Base-by-base conservation (phyloP, 1,140 invertebrate genomes). In the Tyrophagus putrescentiae region DNA sequence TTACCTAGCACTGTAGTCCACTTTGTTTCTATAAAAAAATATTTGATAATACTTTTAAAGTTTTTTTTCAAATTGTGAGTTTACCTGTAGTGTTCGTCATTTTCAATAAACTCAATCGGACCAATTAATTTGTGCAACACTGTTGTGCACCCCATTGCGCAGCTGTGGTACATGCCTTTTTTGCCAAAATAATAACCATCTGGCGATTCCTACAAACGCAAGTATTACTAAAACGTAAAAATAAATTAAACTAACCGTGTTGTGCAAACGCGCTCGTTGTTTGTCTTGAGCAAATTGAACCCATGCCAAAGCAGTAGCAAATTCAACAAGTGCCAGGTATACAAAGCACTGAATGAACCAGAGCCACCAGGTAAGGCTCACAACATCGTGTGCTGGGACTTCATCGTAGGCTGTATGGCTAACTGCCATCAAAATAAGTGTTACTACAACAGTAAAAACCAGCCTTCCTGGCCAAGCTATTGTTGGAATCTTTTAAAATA, bases 401-500 rank as follows among this genome's bases (percentile, higher is more conserved):
- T 59, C 41, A 28, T 44, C 39, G 36, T 44, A 28, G 27, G 6
- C 27, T 4, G 27, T 59, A 9, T 29, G 23, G 16, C 39, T 59
- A n/a, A 44, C 32, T 3, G 4, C 5, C 25, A 28, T 42, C n/a
- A 59, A 11, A 27, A 21, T 21, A 7, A 13, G 36, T 33, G 28
- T 31, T 27, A 28, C 39, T 1, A 39, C 16, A 54, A 9, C 16
- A 2, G 36, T 45, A 13, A 44, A 42, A n/a, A 42, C 50, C 23
- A 50, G 62, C 23, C 65, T 41, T 9, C 57, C 65, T 5, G 65
- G 65, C 31, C 60, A 65, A n/a, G 62, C 65, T 23, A 64, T 39
- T 4, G 61, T 61, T 4, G 64, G 62, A 25, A 66, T 65, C n/a
- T n/a, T n/a, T n/a, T n/a, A n/a, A n/a, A n/a, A n/a, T n/a, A n/a